These are phyloP conservation scores for Drosophila elegans DNA, from an alignment of 1,140 invertebrate genomes.

Conservation along the genomic window DNA sequence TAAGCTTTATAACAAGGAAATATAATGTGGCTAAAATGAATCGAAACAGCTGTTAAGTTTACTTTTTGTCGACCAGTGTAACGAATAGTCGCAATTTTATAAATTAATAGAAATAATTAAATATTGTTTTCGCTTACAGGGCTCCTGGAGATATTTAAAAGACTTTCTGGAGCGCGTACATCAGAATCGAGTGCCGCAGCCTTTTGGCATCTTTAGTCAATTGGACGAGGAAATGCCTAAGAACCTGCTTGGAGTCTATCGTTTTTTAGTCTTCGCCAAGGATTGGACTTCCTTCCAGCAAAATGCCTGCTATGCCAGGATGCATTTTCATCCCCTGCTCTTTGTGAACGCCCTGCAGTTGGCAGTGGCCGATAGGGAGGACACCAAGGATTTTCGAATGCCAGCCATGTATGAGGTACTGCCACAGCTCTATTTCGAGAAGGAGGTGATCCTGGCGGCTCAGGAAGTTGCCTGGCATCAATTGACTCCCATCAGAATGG, in stretches of 20 bases:
- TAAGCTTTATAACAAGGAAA: no score
- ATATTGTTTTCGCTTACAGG: constrained; percentile 20
- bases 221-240: constrained; percentile 86
- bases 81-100: not conserved
- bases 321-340: constrained; percentile 87
- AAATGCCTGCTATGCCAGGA: constrained; percentile 87
- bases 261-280: constrained; percentile 87
- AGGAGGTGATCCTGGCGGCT: constrained; percentile 40
- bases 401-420: constrained; percentile 88
- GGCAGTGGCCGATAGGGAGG: constrained; percentile 86
- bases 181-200: constrained; percentile 85
- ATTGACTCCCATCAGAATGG: constrained; percentile 18
- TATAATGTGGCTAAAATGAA: no score
- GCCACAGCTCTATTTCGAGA: constrained; percentile 86
- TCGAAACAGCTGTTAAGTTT: no score
- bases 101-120: not conserved
- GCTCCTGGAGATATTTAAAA: constrained; percentile 32
- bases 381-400: constrained; percentile 86
- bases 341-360: constrained; percentile 87
- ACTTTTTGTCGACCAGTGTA: no score
- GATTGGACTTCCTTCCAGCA: constrained; percentile 88
- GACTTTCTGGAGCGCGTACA: constrained; percentile 56
- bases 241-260: constrained; percentile 88
- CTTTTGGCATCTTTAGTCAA: constrained; percentile 66
- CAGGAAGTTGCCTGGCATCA: constrained; percentile 54